phyloP scores from a whole-genome alignment of 2,888 invertebrate species.

The Schizotus pectinicornis region DNA sequence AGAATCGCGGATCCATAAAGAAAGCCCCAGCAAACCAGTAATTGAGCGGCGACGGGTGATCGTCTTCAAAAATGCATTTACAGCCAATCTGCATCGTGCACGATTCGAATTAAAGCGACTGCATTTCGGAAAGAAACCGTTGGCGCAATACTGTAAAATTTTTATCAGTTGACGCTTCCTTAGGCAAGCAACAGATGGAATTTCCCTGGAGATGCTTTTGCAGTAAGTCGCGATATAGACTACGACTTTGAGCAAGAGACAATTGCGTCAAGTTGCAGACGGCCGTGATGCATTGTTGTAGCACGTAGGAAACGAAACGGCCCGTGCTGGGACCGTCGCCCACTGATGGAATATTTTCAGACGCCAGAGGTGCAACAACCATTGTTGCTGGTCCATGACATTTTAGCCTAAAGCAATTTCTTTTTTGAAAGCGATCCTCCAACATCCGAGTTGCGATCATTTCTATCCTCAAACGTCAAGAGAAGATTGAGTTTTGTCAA shows the following conservation, averaged over 20 bases:
- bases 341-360: constrained; percentile 4
- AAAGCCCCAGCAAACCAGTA: no score
- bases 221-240: constrained; percentile 13
- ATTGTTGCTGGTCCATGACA: no score
- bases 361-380: neutral
- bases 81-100: neutral
- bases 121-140: neutral
- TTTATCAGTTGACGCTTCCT: constrained; percentile 19
- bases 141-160: constrained; percentile 8
- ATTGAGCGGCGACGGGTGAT: no score
- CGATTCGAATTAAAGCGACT: constrained; percentile 1
- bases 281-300: constrained; percentile 2
- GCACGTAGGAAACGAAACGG: neutral
- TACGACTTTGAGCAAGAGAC: constrained; percentile 10
- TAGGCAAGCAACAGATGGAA: constrained; percentile 27
- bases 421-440: no score
- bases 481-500: no score
- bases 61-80: no score
- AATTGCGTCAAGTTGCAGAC: constrained; percentile 13
- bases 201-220: constrained; percentile 24
- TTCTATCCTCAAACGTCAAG: no score
- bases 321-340: neutral
- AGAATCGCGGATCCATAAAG: neutral
- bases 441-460: no score
- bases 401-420: no score